Base-by-base conservation (phyloP, 2,888 invertebrate genomes). In the Lithodes maja region DNA sequence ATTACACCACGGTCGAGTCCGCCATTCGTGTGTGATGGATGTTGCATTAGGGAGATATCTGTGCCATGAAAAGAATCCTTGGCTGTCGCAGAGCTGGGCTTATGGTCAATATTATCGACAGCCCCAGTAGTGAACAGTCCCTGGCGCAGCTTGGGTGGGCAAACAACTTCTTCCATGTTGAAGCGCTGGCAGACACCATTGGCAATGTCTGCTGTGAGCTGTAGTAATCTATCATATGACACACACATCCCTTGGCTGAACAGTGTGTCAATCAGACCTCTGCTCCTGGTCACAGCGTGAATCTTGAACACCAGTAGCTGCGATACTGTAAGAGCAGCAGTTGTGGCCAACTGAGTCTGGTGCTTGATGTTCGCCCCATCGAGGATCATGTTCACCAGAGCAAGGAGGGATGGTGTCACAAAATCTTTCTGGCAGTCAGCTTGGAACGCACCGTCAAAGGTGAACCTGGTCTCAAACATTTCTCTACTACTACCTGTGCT, bases 131-230 rank as follows among this genome's bases (percentile, higher is more conserved):
- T 75, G 75, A 75, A 75, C 75, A 75, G 75, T n/a, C 7, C 75
- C 75, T 75, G 75, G 75, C 75, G n/a, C 75, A 75, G 75, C 75
- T 75, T 75, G 75, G 75, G 75, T 75, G 75, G 75, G 75, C 75
- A 75, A 75, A 75, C 75, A 82, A 61, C 61, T 54, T 53, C 82
- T 82, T 82, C 55, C 82, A 54, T 82, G 12, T 54, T 15, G 17
- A 82, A 33, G 61, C 33, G 33, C 33, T 33, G 33, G 33, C 33
- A 33, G 33, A 33, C 33, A 33, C 33, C 33, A 33, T 33, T 33
- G 33, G 33, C 33, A 33, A 33, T 33, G 33, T 33, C 33, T 33
- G 33, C 33, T 33, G 33, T 33, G 33, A 33, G 33, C 33, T 33
- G 33, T 33, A 33, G 33, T 33, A 33, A 33, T 33, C 33, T 33